These are phyloP conservation scores for Cichladusa arquata DNA, from an alignment of 2,113 vertebrate genomes.

Conservation along the genomic window DNA sequence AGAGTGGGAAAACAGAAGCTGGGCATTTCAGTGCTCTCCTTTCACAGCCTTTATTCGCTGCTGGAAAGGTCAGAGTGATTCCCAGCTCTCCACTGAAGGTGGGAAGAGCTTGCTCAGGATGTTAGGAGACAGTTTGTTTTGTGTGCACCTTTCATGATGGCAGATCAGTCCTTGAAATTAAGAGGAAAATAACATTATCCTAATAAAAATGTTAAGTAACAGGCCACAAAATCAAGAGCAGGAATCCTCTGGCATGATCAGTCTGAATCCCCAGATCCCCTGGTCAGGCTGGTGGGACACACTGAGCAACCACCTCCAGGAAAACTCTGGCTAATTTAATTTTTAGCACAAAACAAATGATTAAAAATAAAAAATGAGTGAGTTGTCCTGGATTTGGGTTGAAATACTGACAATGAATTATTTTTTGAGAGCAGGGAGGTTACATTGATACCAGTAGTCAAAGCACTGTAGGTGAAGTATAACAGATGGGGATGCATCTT, in stretches of 20 bases:
- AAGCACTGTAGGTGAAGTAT: not conserved
- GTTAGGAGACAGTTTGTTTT: not conserved
- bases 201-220: not conserved
- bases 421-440: not conserved
- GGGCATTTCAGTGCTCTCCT: not conserved
- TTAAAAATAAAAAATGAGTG: not conserved
- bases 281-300: not conserved
- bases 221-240: not conserved
- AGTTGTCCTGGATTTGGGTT: not conserved
- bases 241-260: not conserved
- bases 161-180: not conserved
- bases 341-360: not conserved
- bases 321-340: not conserved
- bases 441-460: not conserved
- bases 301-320: not conserved
- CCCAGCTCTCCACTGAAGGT: not conserved
- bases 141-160: accelerated
- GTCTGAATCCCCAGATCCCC: not conserved
- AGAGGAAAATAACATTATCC: not conserved
- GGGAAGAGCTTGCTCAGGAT: not conserved
- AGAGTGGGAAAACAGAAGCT: not conserved
- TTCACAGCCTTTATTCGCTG: not conserved
- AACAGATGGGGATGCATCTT: not conserved
- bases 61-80: not conserved
- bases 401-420: not conserved